phyloP scores from a whole-genome alignment of 2,113 vertebrate species.

The Tachycineta bicolor region DNA sequence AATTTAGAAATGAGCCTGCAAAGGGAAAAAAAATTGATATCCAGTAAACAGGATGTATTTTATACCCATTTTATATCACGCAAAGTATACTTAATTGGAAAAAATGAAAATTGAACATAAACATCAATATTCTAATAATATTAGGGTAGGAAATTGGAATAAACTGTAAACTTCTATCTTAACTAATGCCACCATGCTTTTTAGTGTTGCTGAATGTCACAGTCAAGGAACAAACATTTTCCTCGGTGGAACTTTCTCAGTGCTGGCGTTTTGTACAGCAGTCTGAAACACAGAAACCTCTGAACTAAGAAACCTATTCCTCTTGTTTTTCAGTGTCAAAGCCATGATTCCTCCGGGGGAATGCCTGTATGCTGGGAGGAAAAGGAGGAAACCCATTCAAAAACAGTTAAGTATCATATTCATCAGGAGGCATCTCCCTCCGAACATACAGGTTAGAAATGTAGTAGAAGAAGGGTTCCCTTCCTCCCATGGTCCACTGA shows the following conservation, averaged over 20 bases:
- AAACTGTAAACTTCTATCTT: constrained; percentile 36
- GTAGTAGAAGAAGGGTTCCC: not conserved
- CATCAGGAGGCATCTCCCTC: not conserved
- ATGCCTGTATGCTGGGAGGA: constrained; percentile 92
- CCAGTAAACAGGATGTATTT: constrained; percentile 47
- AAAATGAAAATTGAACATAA: constrained; percentile 51
- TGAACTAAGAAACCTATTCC: not conserved
- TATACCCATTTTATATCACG: constrained; percentile 23
- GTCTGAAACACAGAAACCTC: not conserved
- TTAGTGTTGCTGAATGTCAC: constrained; percentile 32
- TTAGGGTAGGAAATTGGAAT: constrained; percentile 65
- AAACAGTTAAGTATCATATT: constrained; percentile 88
- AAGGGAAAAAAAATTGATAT: constrained; percentile 8
- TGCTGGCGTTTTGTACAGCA: not conserved
- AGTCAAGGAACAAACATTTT: constrained; percentile 35
- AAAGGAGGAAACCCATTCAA: constrained; percentile 92
- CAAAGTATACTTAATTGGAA: constrained; percentile 27
- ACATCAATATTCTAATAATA: constrained; percentile 64
- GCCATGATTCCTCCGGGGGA: constrained; percentile 94
- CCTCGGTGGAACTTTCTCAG: not conserved
- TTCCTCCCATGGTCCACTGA: not conserved
- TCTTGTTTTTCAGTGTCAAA: constrained; percentile 74
- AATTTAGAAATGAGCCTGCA: constrained; percentile 17
- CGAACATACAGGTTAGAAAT: rapidly evolving
- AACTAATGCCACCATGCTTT: constrained; percentile 40